These are phyloP conservation scores for Chromobotia macracanthus DNA, from an alignment of 2,797 vertebrate species.

Conservation along the genomic window DNA sequence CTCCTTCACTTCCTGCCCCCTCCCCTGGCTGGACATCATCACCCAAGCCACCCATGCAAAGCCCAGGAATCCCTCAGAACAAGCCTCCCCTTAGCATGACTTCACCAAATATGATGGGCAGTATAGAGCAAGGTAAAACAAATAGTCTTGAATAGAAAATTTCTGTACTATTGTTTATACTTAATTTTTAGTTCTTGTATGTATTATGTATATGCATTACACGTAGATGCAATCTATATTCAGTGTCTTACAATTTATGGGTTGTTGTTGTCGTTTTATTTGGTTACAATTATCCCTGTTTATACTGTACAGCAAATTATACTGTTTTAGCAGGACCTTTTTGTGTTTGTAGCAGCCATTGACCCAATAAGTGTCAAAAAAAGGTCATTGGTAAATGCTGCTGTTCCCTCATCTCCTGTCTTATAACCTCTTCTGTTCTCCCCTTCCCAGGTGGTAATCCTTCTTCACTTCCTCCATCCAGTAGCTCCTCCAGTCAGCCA, in stretches of 20 bases:
- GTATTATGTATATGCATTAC: neutral
- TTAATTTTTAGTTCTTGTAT: neutral
- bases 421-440: neutral
- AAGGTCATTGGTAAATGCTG: slow-evolving; percentile 6
- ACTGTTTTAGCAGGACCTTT: neutral
- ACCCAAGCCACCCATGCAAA: slow-evolving; percentile 97
- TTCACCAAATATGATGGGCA: slow-evolving; percentile 95
- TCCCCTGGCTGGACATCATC: slow-evolving; percentile 98
- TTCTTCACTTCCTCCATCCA: slow-evolving; percentile 86
- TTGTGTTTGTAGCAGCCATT: neutral
- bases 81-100: slow-evolving; percentile 94
- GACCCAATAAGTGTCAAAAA: neutral
- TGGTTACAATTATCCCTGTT: slow-evolving; percentile 4
- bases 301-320: too few species aligned
- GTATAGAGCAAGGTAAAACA: slow-evolving; percentile 88
- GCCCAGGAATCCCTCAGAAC: slow-evolving; percentile 95
- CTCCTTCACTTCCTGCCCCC: slow-evolving; percentile 95
- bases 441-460: slow-evolving; percentile 86
- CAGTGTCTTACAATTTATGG: neutral
- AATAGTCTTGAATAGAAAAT: neutral
- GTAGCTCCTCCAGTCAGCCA: slow-evolving; percentile 77
- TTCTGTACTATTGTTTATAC: neutral
- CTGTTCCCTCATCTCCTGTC: too few species aligned
- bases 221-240: neutral
- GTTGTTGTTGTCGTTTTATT: neutral